Conservation (phyloP, 2,888 invertebrate species). For the Antheraea yamamai region DNA sequence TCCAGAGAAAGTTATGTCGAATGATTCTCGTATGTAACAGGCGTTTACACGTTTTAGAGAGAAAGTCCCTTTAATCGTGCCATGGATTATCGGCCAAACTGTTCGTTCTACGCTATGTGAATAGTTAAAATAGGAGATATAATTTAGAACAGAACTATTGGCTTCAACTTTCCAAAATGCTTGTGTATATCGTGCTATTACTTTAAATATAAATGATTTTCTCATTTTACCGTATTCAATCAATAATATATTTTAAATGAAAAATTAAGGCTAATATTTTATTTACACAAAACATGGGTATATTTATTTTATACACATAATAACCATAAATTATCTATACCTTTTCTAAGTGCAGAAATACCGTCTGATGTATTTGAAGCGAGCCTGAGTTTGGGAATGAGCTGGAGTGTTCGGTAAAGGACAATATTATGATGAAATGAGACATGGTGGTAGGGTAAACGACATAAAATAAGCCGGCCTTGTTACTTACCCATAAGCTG, state of each 20-base stretch:
- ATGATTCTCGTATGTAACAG: conserved; percentile 15
- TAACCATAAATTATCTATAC: background rate
- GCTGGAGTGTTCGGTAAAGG: too few species aligned
- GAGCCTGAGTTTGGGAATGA: too few species aligned
- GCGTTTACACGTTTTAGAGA: conserved; percentile 15
- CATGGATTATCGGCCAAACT: conserved; percentile 22
- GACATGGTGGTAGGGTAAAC: too few species aligned
- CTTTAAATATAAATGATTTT: too few species aligned
- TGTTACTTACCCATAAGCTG: too few species aligned
- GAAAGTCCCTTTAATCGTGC: conserved; percentile 18
- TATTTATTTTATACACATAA: background rate
- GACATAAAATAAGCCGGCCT: too few species aligned
- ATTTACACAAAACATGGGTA: background rate
- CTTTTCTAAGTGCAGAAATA: background rate
- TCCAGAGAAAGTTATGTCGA: conserved; percentile 19
- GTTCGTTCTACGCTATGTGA: conserved; percentile 15
- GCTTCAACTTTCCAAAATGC: background rate
- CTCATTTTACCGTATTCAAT: too few species aligned
- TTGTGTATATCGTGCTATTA: too few species aligned
- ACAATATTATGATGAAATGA: too few species aligned
- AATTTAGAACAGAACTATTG: background rate
- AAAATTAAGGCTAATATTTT: background rate
- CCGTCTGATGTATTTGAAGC: background rate
- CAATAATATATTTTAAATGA: background rate
- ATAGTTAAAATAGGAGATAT: conserved; percentile 6